Conservation (phyloP, 2,113 vertebrate genomes). For the Calonectris borealis region DNA sequence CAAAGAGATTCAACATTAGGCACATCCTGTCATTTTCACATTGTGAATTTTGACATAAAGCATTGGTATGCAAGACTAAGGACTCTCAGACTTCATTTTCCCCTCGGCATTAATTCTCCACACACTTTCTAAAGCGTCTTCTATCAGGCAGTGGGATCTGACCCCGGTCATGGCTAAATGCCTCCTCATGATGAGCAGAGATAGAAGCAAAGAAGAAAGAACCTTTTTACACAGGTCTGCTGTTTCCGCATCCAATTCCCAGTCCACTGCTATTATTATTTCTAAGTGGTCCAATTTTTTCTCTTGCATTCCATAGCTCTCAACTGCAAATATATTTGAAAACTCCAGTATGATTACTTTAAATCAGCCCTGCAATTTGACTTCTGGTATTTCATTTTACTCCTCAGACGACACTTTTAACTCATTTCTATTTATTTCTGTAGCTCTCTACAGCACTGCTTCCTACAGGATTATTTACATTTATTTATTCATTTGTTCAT, state of each 20-base stretch:
- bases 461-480: neutral
- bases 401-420: constrained; percentile 43
- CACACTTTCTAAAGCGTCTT: neutral
- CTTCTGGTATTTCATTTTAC: constrained; percentile 66
- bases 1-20: neutral
- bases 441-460: neutral
- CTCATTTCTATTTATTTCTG: constrained; percentile 39
- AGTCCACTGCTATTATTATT: constrained; percentile 50
- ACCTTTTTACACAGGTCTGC: constrained; percentile 23
- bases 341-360: constrained; percentile 61
- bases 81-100: neutral
- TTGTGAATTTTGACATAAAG: neutral
- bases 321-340: constrained; percentile 68
- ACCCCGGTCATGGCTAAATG: neutral
- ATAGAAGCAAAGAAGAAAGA: neutral
- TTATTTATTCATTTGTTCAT: neutral
- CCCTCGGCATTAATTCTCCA: neutral
- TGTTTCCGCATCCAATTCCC: neutral
- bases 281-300: constrained; percentile 71
- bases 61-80: neutral
- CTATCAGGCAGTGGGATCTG: neutral
- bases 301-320: constrained; percentile 60
- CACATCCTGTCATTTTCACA: neutral
- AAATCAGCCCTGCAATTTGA: constrained; percentile 69
- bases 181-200: neutral